These are phyloP conservation scores for Hippopotamus amphibius DNA, from an alignment of 2,113 vertebrate species.

Conservation along the genomic window DNA sequence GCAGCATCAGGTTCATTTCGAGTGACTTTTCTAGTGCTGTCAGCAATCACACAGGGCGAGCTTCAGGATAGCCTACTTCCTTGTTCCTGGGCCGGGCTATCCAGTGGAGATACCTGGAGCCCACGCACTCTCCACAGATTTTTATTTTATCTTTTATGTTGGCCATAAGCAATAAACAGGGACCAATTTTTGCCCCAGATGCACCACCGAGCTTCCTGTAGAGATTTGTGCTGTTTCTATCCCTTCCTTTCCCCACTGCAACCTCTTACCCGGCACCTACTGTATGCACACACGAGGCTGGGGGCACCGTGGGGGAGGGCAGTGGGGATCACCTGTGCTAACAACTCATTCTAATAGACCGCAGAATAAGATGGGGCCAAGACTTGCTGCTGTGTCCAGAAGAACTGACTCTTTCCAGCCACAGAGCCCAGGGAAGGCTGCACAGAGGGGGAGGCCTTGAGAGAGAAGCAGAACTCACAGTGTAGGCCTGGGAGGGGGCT, in stretches of 20 bases:
- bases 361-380: neutral
- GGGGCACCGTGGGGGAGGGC: neutral
- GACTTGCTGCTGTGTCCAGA: neutral
- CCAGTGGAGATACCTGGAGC: neutral
- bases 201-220: neutral
- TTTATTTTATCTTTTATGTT: neutral
- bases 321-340: neutral
- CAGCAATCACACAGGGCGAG: neutral
- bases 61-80: neutral
- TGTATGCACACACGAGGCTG: neutral
- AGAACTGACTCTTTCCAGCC: neutral
- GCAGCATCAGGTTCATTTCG: rapidly evolving
- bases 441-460: neutral
- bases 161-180: neutral
- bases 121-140: rapidly evolving
- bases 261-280: no score
- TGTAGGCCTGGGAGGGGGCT: neutral
- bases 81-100: neutral
- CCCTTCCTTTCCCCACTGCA: no score
- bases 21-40: neutral
- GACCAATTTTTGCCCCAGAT: neutral
- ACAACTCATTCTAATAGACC: neutral
- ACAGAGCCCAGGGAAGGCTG: neutral
- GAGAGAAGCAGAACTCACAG: neutral
- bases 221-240: neutral